These are phyloP conservation scores for Xerus inauris DNA, from an alignment of 2,113 vertebrate species.

Conservation along the genomic window DNA sequence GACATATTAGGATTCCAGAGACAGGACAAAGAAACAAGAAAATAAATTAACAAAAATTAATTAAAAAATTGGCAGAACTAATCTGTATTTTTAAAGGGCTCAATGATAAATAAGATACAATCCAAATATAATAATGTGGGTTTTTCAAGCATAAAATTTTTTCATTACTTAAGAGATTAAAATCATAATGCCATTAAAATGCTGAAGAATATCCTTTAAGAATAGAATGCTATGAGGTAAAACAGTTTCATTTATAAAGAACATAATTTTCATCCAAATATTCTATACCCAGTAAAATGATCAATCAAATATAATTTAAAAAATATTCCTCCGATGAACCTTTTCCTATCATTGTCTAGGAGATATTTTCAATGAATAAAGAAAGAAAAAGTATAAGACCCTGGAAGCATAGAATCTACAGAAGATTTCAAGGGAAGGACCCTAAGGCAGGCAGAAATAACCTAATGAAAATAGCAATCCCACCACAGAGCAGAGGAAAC, in stretches of 20 bases:
- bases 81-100: not conserved
- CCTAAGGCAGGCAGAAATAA: not conserved
- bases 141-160: not conserved
- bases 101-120: not conserved
- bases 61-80: not conserved
- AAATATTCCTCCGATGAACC: not conserved
- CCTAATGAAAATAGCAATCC: not conserved
- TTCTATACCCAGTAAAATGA: not conserved
- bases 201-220: not conserved
- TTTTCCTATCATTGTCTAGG: not conserved
- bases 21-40: not conserved
- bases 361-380: not conserved
- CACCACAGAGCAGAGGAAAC: not conserved
- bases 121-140: not conserved
- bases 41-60: not conserved
- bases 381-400: not conserved
- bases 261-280: not conserved
- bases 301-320: not conserved
- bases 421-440: not conserved
- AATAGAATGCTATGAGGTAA: not conserved
- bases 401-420: not conserved
- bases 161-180: not conserved
- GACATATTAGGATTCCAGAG: not conserved
- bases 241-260: slow-evolving; percentile 16
- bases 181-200: not conserved